Base-by-base conservation (phyloP, 1,140 invertebrate species). In the Ectropis grisescens region DNA sequence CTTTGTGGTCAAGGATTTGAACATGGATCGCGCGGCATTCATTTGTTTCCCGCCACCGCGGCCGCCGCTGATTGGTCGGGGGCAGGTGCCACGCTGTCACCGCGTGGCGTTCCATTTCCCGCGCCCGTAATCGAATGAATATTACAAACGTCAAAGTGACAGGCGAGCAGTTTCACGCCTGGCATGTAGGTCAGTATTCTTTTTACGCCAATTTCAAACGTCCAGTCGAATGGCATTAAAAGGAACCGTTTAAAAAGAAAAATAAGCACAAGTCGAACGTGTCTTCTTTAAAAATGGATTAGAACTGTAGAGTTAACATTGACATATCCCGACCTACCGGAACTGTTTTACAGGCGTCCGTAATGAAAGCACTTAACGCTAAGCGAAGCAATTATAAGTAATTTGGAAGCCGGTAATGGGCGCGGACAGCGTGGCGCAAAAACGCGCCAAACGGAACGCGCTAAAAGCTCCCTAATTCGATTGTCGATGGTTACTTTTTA, bases 361-460 rank as follows among this genome's bases (percentile, higher is more conserved):
- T 76, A 80, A 80, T 76, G 72, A 78, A 78, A 80, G 75, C 75
- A 80, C 75, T 80, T 80, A 76, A 54, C 69, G 55, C 56, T 72
- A 74, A 80, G 67, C 75, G 75, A 78, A 78, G 70, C 75, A 80
- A 80, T 80, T 80, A 80, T 76, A 74, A 80, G 70, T 72, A 78
- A 78, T 80, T 78, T 69, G 62, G 64, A 60, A 41, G 58, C 58
- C 59, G 45, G 58, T 76, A 80, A 80, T 80, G 69, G 70, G 51
- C 59, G 66, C 56, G 60, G 72, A 78, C 70, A 57, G 66, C 58
- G 66, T 54, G 42, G 55, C 51, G 70, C 68, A 71, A 74, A 75
- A 80, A 76, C 71, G 64, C 64, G 65, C 68, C 44, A 66, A 74
- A 68, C 68, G 67, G 47, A 67, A 74, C 61, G 48, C 55, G 74